These are phyloP conservation scores for Medauroidea extradentata DNA, from an alignment of 1,140 invertebrate species.

Conservation along the genomic window DNA sequence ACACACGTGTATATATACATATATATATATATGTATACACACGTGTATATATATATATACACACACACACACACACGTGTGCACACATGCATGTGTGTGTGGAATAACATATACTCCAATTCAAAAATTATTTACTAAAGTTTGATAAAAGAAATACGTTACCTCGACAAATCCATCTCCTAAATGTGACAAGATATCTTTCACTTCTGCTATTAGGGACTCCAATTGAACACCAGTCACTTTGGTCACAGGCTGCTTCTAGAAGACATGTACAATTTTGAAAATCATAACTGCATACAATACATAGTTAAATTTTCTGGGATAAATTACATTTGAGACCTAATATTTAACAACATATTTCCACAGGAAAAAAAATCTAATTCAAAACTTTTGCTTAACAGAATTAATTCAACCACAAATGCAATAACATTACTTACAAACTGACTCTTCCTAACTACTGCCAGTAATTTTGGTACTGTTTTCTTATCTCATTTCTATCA, in stretches of 20 bases:
- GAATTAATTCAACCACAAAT: too few relatives aligned
- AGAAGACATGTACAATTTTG: neutral
- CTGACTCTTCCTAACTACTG: too few relatives aligned
- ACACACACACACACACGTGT: neutral
- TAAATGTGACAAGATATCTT: constrained; percentile 74
- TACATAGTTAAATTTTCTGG: too few relatives aligned
- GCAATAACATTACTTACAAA: too few relatives aligned
- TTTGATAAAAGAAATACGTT: constrained; percentile 10
- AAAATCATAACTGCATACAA: neutral
- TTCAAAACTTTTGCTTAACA: too few relatives aligned
- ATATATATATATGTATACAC: too few relatives aligned
- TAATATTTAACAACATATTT: too few relatives aligned
- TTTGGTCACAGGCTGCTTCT: neutral
- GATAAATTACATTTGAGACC: too few relatives aligned
- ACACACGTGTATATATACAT: too few relatives aligned
- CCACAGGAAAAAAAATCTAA: too few relatives aligned
- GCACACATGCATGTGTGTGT: neutral
- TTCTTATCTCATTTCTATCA: too few relatives aligned
- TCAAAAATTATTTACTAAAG: neutral
- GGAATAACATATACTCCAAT: neutral
- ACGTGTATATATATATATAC: neutral
- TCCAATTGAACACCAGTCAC: constrained; percentile 46
- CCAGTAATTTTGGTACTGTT: too few relatives aligned
- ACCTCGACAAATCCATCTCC: constrained; percentile 66
- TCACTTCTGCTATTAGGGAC: constrained; percentile 61